A percentile compares a stretch with the other conserved stretches of the same genome.
These are phyloP conservation scores for Pissodes strobi DNA, from an alignment of 1,140 invertebrate genomes.

Conservation along the genomic window DNA sequence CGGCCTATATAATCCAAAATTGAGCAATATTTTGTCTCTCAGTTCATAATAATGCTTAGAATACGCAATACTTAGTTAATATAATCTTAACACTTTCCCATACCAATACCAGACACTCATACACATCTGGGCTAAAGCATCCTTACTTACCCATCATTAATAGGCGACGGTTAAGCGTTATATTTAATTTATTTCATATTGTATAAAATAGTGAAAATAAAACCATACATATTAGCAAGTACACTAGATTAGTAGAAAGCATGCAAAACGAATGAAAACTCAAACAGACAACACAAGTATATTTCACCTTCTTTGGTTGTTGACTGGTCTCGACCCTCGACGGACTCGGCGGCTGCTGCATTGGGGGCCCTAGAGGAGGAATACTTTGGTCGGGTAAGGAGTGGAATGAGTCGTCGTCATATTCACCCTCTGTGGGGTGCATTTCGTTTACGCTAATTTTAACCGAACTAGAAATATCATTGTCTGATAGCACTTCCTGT, in stretches of 20 bases:
- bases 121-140: too few species aligned
- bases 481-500: not conserved
- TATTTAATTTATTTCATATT: constrained; percentile 12
- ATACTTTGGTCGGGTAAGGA: constrained; percentile 40
- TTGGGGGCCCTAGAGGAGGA: constrained; percentile 44
- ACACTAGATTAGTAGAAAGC: constrained; percentile 34
- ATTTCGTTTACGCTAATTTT: not conserved
- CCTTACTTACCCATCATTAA: too few species aligned
- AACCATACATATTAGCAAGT: constrained; percentile 31
- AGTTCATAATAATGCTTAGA: too few species aligned
- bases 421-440: not conserved
- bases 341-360: constrained; percentile 41
- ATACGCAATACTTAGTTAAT: too few species aligned
- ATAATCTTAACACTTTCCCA: too few species aligned
- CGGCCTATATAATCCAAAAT: too few species aligned
- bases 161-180: not conserved
- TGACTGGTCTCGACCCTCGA: constrained; percentile 5
- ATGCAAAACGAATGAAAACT: constrained; percentile 40
- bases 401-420: constrained; percentile 32
- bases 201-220: constrained; percentile 31
- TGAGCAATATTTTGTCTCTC: too few species aligned
- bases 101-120: too few species aligned
- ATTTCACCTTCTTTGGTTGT: constrained; percentile 51
- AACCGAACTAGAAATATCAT: not conserved
- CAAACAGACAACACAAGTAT: constrained; percentile 43